Evolutionary conservation across 2,888 invertebrate genomes (phyloP), one percentile per base, ranked within the genome.

Genomic region (Aphidoletes aphidimyza): DNA sequence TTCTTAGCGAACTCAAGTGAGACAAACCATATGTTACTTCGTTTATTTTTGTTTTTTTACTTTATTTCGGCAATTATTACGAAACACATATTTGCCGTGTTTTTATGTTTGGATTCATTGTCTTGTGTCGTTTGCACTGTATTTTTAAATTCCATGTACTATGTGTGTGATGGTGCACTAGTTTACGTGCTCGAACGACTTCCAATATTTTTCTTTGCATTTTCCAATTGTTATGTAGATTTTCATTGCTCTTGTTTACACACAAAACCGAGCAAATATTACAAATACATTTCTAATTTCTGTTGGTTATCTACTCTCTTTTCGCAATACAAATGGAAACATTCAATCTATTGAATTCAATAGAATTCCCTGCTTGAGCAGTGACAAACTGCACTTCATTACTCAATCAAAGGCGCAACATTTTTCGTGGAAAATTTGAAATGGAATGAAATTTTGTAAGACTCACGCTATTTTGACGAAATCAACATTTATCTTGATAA

Each of bases 201-300:
- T 47, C 17, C 47, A 47, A 47, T 14, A 47, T 39, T 5, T 39
- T n/a, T 54, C 11, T 69, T 69, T 69, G 30, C 30, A 30, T 69
- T 69, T 69, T 69, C 34, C 5, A 69, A 69, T 69, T 69, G 69
- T 30, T 30, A 69, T 69, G 69, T 69, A 69, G 34, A 69, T 69
- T 69, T 69, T 11, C n/a, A 30, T 11, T 69, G 30, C 69, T 69
- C 69, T 30, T 30, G 69, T 69, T 69, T 69, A 19, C 22, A 22
- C 69, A 19, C 30, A 14, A 69, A 30, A 69, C 34, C 30, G 69
- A 69, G 69, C 69, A 69, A 69, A 69, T 69, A 69, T 69, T 30
- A 14, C 34, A 26, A n/a, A 69, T 69, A 69, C 11, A 30, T 54
- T 54, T 54, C 54, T 26, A 69, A 69, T 69, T 17, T 69, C 2